Conservation (phyloP, 1,140 invertebrate species). For the Helicorthomorpha holstii region DNA sequence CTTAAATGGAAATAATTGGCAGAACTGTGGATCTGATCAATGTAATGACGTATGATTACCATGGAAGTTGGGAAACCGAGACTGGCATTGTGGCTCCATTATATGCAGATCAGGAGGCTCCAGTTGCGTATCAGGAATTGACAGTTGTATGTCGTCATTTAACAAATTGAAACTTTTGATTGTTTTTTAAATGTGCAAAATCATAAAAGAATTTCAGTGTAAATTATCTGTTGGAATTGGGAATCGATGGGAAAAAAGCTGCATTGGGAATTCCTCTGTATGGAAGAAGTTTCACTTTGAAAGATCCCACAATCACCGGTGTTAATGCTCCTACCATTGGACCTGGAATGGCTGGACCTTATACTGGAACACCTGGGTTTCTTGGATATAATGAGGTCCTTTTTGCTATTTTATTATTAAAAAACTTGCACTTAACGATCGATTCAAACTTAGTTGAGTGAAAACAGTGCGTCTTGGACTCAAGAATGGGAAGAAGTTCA, state of each 20-base stretch:
- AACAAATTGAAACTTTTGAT: too few species aligned
- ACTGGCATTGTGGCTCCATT: constrained; percentile 69
- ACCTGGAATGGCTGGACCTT: constrained; percentile 17
- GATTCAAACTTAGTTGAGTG: too few species aligned
- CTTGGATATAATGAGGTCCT: constrained; percentile 24
- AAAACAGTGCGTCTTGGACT: too few species aligned
- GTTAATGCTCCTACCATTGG: constrained; percentile 18
- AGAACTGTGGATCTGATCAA: constrained; percentile 66
- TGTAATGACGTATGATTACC: constrained; percentile 79
- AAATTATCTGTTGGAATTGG: too few species aligned
- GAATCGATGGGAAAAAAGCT: too few species aligned
- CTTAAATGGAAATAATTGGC: too few species aligned
- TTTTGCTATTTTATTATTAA: too few species aligned
- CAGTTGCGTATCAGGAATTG: too few species aligned
- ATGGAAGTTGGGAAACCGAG: constrained; percentile 58
- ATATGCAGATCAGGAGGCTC: constrained; percentile 29
- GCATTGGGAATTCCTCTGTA: constrained; percentile 24
- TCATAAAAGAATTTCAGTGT: constrained; percentile 23
- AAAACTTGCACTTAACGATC: too few species aligned
- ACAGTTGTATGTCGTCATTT: too few species aligned
- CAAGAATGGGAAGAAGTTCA: neutral
- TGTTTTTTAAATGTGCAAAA: too few species aligned
- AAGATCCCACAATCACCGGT: constrained; percentile 14
- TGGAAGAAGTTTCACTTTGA: constrained; percentile 22
- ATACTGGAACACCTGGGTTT: constrained; percentile 21